Conservation (phyloP, 2,113 vertebrate species). For the Puffinus mauretanicus region DNA sequence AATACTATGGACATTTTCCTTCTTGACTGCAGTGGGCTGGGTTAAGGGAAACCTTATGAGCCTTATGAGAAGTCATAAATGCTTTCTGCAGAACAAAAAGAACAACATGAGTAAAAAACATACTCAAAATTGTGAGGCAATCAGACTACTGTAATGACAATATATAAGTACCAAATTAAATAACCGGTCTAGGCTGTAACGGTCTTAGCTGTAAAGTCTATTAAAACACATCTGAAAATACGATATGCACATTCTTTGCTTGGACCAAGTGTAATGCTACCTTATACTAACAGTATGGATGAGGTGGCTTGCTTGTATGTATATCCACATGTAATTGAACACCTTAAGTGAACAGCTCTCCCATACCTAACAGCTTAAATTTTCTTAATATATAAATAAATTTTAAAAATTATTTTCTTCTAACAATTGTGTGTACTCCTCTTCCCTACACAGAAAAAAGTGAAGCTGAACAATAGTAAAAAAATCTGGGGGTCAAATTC, state of each 20-base stretch:
- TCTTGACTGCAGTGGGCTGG: not conserved
- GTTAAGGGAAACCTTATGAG: not conserved
- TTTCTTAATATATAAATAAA: not conserved
- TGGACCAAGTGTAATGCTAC: not conserved
- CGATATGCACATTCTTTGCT: not conserved
- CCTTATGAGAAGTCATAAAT: not conserved
- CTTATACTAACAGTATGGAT: not conserved
- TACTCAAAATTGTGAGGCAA: not conserved
- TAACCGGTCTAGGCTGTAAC: not conserved
- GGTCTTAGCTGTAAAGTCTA: not conserved
- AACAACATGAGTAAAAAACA: not conserved
- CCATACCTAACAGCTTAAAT: not conserved
- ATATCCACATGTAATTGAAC: not conserved
- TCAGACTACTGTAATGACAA: not conserved
- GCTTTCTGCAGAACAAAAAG: not conserved
- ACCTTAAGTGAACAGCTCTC: not conserved
- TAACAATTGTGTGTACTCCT: accelerated
- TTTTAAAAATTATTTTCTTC: not conserved
- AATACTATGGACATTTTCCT: not conserved
- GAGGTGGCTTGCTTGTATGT: not conserved
- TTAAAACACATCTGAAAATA: not conserved
- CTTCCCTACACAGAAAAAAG: not conserved
- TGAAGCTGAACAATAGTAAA: not conserved
- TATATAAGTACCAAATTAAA: not conserved
- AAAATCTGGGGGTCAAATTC: not conserved